Evolutionary conservation across 2,797 vertebrate genomes (phyloP), one percentile per base, ranked within the genome.

Genomic region (Amblyopsis hoosieri): DNA sequence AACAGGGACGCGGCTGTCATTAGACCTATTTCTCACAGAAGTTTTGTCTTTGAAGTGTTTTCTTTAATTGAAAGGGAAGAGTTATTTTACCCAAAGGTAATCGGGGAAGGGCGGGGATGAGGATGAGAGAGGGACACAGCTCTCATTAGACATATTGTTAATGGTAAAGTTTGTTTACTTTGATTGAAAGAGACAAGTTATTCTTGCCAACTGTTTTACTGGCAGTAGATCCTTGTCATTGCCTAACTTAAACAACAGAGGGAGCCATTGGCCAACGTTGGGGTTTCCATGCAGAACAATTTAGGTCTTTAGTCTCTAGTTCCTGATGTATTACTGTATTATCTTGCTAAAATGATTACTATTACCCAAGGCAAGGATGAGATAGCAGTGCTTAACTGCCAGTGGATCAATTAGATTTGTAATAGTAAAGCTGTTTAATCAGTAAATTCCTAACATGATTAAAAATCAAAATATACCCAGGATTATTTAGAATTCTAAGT

Each of bases 211-310:
- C 23, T 23, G 23, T 23, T 23, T 0, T 3, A 23, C 3, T 23
- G 23, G 23, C 23, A 23, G 23, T 23, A 23, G 23, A 23, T 23
- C 55, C 56, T 13, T 42, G 37, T 42, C 37, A 42, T 42, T 42
- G 37, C 37, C 4, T 6, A 1, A 0, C 45, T 64, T 2, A 37
- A 62, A 62, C 91, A 90, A 80, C 85, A 92, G 90, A 87, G 88
- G 85, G 89, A n/a, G 78, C 31, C 77, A 46, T 84, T 74, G 81
- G 57, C 75, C 68, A 72, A n/a, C 60, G 47, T 23, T 4, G 3
- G 1, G 1, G 0, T 12, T 60, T 60, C 56, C 17, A 11, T 2
- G 8, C 12, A 15, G 23, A 8, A 6, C 57, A 52, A 15, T 13
- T 23, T 19, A n/a, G 52, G 19, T 31, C 46, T 48, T 46, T 46